Evolutionary conservation across 2,888 invertebrate species (phyloP), one percentile per base, ranked within the genome.

Genomic region (Platerodrilus igneus): DNA sequence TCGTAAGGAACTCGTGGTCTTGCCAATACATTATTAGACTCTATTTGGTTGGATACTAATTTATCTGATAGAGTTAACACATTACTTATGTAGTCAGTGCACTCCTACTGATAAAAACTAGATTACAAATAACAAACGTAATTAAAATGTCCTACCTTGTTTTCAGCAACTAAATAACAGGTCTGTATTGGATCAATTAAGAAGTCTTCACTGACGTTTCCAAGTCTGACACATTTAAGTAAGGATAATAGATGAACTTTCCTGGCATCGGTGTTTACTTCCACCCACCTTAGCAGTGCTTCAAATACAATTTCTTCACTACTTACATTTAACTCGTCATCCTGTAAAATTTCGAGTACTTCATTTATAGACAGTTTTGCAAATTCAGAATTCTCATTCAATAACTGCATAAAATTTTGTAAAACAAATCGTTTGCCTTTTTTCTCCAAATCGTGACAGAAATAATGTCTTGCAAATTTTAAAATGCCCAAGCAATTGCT

Each of bases 1-100:
- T 84, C 84, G 62, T 84, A 81, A 28, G 77, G 87, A 66, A 86
- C 77, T 42, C 90, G 71, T 0, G 89, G 87, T 42, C 80, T 69
- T 5, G 79, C 73, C 20, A 83, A 57, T 1, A 79, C 78, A 58
- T 81, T 48, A 9, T 42, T 33, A 7, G 41, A 35, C 11, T 53
- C 54, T 1, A 48, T 23, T n/a, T n/a, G n/a, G n/a, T n/a, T n/a
- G n/a, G n/a, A n/a, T n/a, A n/a, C n/a, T n/a, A 14, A 27, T 9
- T 36, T 45, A 9, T 56, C 54, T 16, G 55, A 46, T 14, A 51
- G 19, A 22, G 41, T 32, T 8, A 56, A 38, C 13, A 52, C 42
- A n/a, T 45, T 14, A 7, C 51, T 39, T n/a, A 66, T 52, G 34
- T 62, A 63, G 13, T 58, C 50, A 26, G 50, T 55, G 42, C 63